Conservation (phyloP, 1,140 invertebrate species). For the Monochamus saltuarius region DNA sequence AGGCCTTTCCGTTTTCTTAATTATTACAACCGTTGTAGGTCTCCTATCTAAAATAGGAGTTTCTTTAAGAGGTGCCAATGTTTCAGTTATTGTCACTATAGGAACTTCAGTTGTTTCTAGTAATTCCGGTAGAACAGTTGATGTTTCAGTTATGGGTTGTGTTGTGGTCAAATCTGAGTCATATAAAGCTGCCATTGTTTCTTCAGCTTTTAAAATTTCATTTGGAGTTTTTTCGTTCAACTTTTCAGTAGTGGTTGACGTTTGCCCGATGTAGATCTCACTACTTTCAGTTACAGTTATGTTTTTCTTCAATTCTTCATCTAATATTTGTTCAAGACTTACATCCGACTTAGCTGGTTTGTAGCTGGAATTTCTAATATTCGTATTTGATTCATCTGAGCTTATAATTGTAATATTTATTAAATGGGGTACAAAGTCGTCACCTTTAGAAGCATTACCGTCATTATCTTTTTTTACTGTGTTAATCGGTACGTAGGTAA, state of each 20-base stretch:
- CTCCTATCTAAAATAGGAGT: no score
- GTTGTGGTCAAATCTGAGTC: background rate
- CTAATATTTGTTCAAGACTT: constrained; percentile 31
- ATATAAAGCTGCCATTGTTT: background rate
- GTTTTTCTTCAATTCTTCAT: constrained; percentile 26
- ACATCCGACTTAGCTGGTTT: constrained; percentile 38
- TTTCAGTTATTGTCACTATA: background rate
- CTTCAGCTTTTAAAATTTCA: background rate
- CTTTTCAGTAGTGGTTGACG: background rate
- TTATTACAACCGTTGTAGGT: background rate
- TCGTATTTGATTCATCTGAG: constrained; percentile 3
- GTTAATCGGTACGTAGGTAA: background rate
- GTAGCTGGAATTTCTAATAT: constrained; percentile 5
- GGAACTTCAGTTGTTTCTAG: background rate
- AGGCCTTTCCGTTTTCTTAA: background rate
- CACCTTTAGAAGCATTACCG: background rate
- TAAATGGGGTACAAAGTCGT: constrained; percentile 12
- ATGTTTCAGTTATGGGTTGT: background rate
- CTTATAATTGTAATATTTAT: constrained; percentile 31
- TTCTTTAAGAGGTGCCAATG: no score
- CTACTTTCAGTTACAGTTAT: no score
- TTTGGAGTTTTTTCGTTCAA: background rate
- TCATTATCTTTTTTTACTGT: background rate
- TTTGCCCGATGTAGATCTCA: background rate
- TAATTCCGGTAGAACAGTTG: background rate